Percentiles rank a stretch among this genome's conserved stretches.
Evolutionary conservation across 2,888 invertebrate genomes (phyloP).

Genomic region (Antitype chi): DNA sequence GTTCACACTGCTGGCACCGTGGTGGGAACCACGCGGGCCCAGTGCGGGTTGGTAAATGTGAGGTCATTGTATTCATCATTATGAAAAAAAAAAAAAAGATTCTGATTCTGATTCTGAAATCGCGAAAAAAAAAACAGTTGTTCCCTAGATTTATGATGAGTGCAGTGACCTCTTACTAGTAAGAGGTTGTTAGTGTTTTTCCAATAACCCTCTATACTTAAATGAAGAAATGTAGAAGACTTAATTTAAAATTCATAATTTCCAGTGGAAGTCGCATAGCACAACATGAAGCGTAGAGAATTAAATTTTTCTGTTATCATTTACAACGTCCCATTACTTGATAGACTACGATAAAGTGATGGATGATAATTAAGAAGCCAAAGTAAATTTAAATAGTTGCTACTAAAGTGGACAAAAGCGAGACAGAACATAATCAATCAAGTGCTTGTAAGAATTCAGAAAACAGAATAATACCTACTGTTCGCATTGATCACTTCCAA

Average conservation of each 20-base stretch:
- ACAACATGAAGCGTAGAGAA: neutral
- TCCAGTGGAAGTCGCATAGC: no score
- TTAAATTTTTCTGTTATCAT: neutral
- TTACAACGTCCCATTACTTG: neutral
- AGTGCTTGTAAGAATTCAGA: slow-evolving; percentile 24
- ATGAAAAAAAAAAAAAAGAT: no score
- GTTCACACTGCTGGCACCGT: neutral
- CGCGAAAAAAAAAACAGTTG: no score
- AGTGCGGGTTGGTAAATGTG: neutral
- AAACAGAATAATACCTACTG: slow-evolving; percentile 15
- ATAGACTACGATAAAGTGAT: neutral
- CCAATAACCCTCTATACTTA: no score
- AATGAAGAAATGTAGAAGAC: no score
- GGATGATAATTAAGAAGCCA: neutral
- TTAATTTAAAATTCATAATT: neutral
- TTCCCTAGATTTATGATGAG: no score
- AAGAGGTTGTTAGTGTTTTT: no score
- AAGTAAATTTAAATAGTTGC: neutral
- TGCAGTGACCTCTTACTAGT: no score
- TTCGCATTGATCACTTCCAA: slow-evolving; percentile 30
- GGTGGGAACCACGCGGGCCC: no score
- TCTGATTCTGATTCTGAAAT: no score
- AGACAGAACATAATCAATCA: slow-evolving; percentile 38
- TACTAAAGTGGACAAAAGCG: neutral
- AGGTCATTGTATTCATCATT: no score